A percentile compares a stretch with the other conserved stretches of the same genome.
phyloP scores from a whole-genome alignment of 2,888 invertebrate species.

The Sussaba pulchella region DNA sequence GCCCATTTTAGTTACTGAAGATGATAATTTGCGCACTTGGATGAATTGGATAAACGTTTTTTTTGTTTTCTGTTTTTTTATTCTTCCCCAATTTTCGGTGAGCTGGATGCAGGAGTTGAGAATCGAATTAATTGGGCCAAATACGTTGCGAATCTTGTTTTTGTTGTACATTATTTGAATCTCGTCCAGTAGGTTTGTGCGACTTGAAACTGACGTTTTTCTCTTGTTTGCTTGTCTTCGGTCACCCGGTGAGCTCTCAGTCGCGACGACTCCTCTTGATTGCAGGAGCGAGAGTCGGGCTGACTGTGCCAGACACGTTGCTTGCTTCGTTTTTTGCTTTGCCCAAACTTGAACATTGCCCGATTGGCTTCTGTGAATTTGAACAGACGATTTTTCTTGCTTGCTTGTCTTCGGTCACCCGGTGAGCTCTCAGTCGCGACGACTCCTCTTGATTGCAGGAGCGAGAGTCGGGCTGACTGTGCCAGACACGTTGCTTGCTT shows the following conservation, averaged over 20 bases:
- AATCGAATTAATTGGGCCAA: no score
- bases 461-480: conserved; percentile 29
- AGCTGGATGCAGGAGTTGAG: conserved; percentile 3
- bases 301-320: no score
- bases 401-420: conserved; percentile 46
- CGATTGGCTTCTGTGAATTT: no score
- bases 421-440: conserved; percentile 30
- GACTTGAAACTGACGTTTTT: neutral
- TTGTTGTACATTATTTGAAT: no score
- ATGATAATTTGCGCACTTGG: conserved; percentile 14
- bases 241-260: no score
- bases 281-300: no score
- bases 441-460: conserved; percentile 37
- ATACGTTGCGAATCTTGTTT: no score
- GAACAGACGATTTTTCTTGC: conserved; percentile 8
- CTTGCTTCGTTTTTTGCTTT: no score
- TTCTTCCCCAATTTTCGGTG: neutral
- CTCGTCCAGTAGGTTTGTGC: no score
- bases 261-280: no score
- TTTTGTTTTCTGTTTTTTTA: conserved; percentile 16
- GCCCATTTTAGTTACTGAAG: conserved; percentile 14
- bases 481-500: conserved; percentile 23
- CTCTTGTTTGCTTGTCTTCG: conserved; percentile 1
- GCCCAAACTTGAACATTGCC: no score
- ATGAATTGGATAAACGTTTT: conserved; percentile 13